These are phyloP conservation scores for Calameuta pallipes DNA, from an alignment of 2,888 invertebrate genomes.

Conservation along the genomic window DNA sequence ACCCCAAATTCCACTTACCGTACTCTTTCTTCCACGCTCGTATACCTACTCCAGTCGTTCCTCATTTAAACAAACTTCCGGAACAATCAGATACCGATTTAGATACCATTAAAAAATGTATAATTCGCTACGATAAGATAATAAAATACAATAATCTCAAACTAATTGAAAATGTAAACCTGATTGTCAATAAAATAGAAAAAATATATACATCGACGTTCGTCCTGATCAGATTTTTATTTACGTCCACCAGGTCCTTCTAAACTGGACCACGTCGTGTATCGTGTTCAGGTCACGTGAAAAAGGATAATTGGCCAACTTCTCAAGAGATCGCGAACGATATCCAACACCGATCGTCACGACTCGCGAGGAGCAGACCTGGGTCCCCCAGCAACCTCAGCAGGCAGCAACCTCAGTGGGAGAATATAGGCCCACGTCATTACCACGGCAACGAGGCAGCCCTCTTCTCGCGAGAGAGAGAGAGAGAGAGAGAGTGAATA, in stretches of 20 bases:
- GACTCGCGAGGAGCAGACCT: background rate
- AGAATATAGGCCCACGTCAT: background rate
- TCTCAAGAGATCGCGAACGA: background rate
- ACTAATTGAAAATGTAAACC: background rate
- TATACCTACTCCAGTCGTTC: background rate
- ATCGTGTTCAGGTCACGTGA: constrained; percentile 19
- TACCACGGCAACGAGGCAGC: constrained; percentile 9
- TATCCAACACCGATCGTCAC: background rate
- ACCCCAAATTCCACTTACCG: background rate
- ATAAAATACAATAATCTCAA: background rate
- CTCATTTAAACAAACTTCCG: background rate
- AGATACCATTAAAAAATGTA: too few relatives aligned
- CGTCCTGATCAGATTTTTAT: background rate
- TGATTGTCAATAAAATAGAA: background rate
- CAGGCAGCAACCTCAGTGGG: background rate
- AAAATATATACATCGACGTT: background rate
- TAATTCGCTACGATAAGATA: too few relatives aligned
- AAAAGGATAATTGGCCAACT: constrained; percentile 45
- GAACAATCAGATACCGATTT: background rate
- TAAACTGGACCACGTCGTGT: background rate
- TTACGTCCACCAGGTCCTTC: background rate
- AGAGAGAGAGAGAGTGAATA: constrained; percentile 46
- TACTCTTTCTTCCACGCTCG: background rate
- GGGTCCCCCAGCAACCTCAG: background rate
- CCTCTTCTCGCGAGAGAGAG: background rate